phyloP scores from a whole-genome alignment of 2,113 vertebrate genomes.

The Onychorhynchus coronatus region DNA sequence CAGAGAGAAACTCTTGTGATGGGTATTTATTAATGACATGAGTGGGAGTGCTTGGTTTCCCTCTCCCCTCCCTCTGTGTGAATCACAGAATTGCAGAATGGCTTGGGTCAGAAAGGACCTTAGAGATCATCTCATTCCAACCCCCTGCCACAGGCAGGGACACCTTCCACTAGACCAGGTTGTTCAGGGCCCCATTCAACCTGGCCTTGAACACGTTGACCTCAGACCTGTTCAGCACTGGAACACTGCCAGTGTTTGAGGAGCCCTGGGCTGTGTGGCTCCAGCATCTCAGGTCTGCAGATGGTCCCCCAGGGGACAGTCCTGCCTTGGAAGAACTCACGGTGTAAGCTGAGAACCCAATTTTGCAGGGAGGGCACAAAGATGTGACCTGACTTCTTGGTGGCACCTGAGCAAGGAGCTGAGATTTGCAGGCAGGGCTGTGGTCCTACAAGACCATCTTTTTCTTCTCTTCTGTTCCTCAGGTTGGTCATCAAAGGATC shows the following conservation, averaged over 20 bases:
- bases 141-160: neutral
- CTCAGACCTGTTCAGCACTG: accelerated
- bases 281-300: accelerated
- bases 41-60: neutral
- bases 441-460: neutral
- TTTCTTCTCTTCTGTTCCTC: neutral
- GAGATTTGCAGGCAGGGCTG: neutral
- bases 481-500: neutral
- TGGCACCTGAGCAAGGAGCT: accelerated
- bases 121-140: neutral
- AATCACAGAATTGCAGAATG: neutral
- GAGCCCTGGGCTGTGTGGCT: accelerated
- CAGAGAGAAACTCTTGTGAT: neutral
- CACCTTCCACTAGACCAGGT: accelerated
- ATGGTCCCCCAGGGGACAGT: neutral
- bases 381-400: accelerated
- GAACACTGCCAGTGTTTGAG: neutral
- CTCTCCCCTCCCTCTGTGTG: neutral
- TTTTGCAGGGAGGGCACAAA: neutral
- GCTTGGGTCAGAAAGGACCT: neutral
- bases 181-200: neutral
- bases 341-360: neutral
- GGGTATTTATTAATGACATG: neutral
- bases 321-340: accelerated
- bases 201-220: neutral